Conservation (phyloP, 2,797 vertebrate genomes). For the Numenius phaeopus region DNA sequence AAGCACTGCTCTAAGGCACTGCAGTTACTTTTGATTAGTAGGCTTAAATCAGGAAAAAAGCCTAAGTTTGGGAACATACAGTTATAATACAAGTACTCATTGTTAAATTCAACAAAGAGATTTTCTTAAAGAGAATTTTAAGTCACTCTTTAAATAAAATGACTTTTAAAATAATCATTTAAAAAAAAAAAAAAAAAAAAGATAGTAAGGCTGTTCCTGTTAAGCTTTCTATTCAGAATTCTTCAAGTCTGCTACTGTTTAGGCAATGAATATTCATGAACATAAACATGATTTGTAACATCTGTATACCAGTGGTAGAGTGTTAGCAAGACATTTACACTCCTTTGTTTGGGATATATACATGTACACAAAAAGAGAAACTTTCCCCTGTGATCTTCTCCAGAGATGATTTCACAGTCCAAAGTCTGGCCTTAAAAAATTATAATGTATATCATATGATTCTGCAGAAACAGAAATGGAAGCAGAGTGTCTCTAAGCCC, state of each 20-base stretch:
- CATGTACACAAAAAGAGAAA: conserved; percentile 6
- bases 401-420: conserved; percentile 36
- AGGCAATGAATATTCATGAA: conserved; percentile 66
- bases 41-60: background rate
- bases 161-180: background rate
- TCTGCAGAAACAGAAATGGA: conserved; percentile 22
- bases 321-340: conserved; percentile 35
- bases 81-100: background rate
- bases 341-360: conserved; percentile 29
- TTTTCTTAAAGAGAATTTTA: background rate
- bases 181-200: background rate
- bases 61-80: background rate
- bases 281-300: conserved; percentile 49
- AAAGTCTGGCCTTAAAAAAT: conserved; percentile 14
- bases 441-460: conserved; percentile 41
- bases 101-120: background rate
- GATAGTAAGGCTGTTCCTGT: background rate
- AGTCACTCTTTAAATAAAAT: background rate
- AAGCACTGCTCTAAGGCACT: background rate
- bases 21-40: background rate
- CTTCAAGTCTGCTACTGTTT: conserved; percentile 54
- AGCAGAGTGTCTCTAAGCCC: background rate
- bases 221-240: background rate
- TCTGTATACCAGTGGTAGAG: conserved; percentile 24
- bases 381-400: conserved; percentile 38